Base-by-base conservation (phyloP, 2,888 invertebrate genomes). In the Petrolisthes cinctipes region DNA sequence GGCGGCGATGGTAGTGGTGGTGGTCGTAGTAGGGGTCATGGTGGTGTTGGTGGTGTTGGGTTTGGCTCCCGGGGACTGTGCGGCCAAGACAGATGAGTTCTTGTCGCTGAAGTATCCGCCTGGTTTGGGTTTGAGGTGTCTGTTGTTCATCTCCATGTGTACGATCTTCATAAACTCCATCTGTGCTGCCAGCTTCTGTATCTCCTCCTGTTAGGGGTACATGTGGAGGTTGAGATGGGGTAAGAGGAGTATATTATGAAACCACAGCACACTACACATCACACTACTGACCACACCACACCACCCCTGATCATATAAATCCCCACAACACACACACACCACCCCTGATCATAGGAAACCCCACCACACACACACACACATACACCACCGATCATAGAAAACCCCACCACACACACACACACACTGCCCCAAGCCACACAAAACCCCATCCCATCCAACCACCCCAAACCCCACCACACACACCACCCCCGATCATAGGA, bases 101-200 rank as follows among this genome's bases (percentile, higher is more conserved):
- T 92, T 91, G 4, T 91, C 91, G 75, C 91, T 96, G 93, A 97
- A 97, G 93, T 97, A 97, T 1, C 97, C 95, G 37, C 97, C 96
- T 0, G 95, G 95, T 91, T 96, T 96, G 89, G 97, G 97, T 92
- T 97, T 96, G 91, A 97, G 93, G 93, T 97, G 97, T 6, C 97
- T 94, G 93, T 97, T 97, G 94, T 97, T 96, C 94, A 97, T 95
- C 93, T 97, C 97, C 97, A 97, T 97, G 92, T 97, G 96, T 37
- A 97, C 97, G 93, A 97, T 97, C 94, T 97, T 97, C 97, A 97
- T 97, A 93, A 97, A 97, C 93, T 97, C 97, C 91, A 97, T 97
- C 93, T 97, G 97, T 53, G 97, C 96, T 0, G 97, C 97, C 91
- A 97, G 93, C 92, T 97, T 97, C 92, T 97, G 97, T 61, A 97